phyloP scores from a whole-genome alignment of 2,797 vertebrate species.

The Tiaroga cobitis region DNA sequence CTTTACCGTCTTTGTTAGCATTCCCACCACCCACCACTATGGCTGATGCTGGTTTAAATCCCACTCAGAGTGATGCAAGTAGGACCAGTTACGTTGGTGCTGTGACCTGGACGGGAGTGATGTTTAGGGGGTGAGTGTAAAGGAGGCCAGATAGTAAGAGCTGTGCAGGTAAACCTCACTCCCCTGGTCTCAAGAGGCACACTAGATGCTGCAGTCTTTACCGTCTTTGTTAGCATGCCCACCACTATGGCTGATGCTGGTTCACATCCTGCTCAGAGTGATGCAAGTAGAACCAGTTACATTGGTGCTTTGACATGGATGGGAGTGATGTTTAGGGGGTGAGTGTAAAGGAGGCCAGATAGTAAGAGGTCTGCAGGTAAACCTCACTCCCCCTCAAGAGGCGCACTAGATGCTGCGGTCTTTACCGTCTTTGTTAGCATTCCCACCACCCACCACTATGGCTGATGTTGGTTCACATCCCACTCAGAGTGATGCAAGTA shows the following conservation, averaged over 20 bases:
- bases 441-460: not conserved
- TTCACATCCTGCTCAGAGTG: not conserved
- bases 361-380: not conserved
- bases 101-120: not conserved
- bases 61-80: not conserved
- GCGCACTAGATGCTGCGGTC: not conserved
- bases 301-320: not conserved
- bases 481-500: not conserved
- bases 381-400: not conserved
- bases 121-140: not conserved
- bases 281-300: not conserved
- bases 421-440: not conserved
- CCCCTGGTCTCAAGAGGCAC: not conserved
- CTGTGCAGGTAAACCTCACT: not conserved
- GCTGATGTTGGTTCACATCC: not conserved
- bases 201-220: not conserved
- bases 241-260: not conserved
- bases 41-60: not conserved
- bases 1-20: not conserved
- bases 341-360: not conserved
- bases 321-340: not conserved
- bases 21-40: not conserved
- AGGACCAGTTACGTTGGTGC: not conserved
- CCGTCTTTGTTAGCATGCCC: not conserved
- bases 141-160: not conserved